These are phyloP conservation scores for Merops nubicus DNA, from an alignment of 2,113 vertebrate genomes.

Conservation along the genomic window DNA sequence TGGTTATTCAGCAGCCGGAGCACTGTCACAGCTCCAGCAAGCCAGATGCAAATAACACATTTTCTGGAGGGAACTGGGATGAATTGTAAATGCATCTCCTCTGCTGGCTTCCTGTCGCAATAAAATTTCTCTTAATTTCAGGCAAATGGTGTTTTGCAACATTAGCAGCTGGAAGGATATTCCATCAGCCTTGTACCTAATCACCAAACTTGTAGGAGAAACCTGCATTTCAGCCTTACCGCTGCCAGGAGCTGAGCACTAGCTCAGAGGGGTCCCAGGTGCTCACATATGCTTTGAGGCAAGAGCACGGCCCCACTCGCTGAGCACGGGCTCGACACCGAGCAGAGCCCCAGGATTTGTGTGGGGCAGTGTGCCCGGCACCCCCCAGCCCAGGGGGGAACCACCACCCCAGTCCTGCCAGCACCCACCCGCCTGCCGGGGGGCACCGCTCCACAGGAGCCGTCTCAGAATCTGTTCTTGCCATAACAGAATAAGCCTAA, in stretches of 20 bases:
- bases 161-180: not conserved
- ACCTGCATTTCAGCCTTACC: not conserved
- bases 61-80: not conserved
- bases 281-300: fast-evolving
- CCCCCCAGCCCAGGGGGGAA: fast-evolving
- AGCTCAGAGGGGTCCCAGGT: fast-evolving
- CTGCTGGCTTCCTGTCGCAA: not conserved
- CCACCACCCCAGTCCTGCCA: not conserved
- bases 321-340: fast-evolving
- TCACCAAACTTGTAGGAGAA: not conserved
- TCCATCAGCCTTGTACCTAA: not conserved
- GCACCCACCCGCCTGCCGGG: fast-evolving
- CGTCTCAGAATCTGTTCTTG: not conserved
- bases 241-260: not conserved
- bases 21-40: not conserved
- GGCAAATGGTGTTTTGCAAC: not conserved
- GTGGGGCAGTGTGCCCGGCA: fast-evolving
- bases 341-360: fast-evolving
- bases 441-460: fast-evolving
- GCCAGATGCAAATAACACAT: fast-evolving
- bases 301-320: fast-evolving
- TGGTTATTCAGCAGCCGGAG: not conserved
- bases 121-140: not conserved
- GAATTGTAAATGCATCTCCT: not conserved
- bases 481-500: not conserved